Evolutionary conservation across 2,113 vertebrate species (phyloP).

Genomic region (Spea bombifrons): DNA sequence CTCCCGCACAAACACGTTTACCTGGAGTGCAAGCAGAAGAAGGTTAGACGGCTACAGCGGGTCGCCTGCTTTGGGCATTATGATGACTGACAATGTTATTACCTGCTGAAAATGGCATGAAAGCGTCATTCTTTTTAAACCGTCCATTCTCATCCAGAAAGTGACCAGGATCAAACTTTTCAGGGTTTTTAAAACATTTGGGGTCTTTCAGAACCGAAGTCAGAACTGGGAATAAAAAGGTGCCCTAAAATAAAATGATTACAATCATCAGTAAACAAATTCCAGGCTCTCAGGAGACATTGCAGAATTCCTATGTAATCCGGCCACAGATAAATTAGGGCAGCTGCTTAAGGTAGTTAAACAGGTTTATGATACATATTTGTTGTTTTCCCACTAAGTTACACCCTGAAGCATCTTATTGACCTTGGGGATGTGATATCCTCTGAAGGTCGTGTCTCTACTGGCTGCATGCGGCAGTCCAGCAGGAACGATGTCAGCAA

Average conservation of each 20-base stretch:
- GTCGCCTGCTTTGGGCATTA: neutral
- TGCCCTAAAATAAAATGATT: constrained; percentile 50
- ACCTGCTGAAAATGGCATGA: constrained; percentile 63
- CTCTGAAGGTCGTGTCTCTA: constrained; percentile 53
- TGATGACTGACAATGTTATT: neutral
- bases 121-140: constrained; percentile 64
- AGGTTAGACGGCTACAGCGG: neutral
- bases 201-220: constrained; percentile 58
- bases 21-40: neutral
- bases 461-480: constrained; percentile 17
- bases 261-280: neutral
- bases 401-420: no score
- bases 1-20: constrained; percentile 19
- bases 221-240: constrained; percentile 54
- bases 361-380: no score
- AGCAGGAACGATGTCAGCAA: constrained; percentile 42
- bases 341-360: no score
- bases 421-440: constrained; percentile 55
- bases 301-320: neutral
- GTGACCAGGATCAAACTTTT: constrained; percentile 59
- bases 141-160: constrained; percentile 60
- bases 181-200: constrained; percentile 56
- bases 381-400: no score
- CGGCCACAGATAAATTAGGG: neutral
- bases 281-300: neutral